Conservation (phyloP, 2,113 vertebrate genomes). For the Oreochromis aureus region DNA sequence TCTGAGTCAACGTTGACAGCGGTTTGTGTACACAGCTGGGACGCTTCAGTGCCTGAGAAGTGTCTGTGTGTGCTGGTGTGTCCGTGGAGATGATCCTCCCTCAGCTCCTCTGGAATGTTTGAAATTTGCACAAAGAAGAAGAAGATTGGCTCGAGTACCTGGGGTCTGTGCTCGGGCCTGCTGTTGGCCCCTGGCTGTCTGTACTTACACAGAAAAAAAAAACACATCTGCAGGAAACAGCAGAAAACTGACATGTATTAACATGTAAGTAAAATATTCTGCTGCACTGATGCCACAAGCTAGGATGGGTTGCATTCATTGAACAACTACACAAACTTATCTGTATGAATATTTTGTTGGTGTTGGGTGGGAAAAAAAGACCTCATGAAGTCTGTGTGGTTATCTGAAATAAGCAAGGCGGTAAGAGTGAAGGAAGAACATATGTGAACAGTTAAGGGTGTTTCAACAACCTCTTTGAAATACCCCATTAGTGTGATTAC, state of each 20-base stretch:
- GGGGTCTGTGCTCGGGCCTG: slow-evolving; percentile 38
- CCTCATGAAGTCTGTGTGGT: not conserved
- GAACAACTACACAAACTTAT: not conserved
- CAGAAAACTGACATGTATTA: not conserved
- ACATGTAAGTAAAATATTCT: not conserved
- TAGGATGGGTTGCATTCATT: slow-evolving; percentile 19
- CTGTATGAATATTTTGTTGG: slow-evolving; percentile 13
- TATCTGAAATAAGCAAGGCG: slow-evolving; percentile 39
- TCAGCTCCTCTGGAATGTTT: slow-evolving; percentile 69
- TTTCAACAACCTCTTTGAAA: slow-evolving; percentile 56
- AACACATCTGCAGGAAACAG: slow-evolving; percentile 21
- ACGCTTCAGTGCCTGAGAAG: slow-evolving; percentile 25
- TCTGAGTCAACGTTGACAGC: not conserved
- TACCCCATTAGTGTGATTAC: slow-evolving; percentile 50
- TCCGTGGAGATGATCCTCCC: slow-evolving; percentile 67
- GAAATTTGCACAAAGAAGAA: slow-evolving; percentile 51
- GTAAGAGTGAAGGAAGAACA: slow-evolving; percentile 31
- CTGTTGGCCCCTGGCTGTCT: slow-evolving; percentile 13
- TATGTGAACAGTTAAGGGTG: slow-evolving; percentile 48
- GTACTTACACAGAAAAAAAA: not conserved
- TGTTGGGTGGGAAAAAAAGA: not conserved
- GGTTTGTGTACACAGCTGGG: slow-evolving; percentile 64
- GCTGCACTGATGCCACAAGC: slow-evolving; percentile 7
- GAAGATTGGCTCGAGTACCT: slow-evolving; percentile 44
- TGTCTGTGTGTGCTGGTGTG: slow-evolving; percentile 29